Conservation (phyloP, 92 coral and sea anemone species). For the Galaxea fascicularis region DNA sequence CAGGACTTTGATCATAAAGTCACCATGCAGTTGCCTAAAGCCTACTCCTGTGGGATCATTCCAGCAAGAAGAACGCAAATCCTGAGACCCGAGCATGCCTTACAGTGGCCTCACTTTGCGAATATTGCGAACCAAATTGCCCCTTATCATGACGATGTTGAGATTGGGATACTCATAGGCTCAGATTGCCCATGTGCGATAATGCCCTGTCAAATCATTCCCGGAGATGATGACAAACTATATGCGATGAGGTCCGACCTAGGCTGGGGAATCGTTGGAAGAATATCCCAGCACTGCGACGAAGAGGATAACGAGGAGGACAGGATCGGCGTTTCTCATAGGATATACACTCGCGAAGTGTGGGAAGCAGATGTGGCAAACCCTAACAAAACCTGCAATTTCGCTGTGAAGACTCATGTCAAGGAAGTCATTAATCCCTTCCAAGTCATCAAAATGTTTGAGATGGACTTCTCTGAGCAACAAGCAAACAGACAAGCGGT, state of each 20-base stretch:
- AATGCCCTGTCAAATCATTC: conserved; percentile 64
- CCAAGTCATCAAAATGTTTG: conserved; percentile 41
- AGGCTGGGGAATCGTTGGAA: conserved; percentile 75
- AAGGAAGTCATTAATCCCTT: conserved; percentile 57
- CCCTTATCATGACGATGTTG: conserved; percentile 31
- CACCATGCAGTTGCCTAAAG: conserved; percentile 52
- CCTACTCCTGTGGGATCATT: conserved; percentile 34
- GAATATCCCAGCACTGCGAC: neutral
- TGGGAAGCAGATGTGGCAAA: neutral
- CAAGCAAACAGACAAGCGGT: neutral
- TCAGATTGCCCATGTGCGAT: conserved; percentile 61
- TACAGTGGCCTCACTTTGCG: conserved; percentile 63
- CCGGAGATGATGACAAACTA: conserved; percentile 57
- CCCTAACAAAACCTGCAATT: conserved; percentile 31
- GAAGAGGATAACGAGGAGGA: neutral
- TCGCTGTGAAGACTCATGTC: conserved; percentile 34
- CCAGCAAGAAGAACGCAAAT: conserved; percentile 60
- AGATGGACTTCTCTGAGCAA: conserved; percentile 50
- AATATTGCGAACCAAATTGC: conserved; percentile 42
- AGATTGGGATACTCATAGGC: conserved; percentile 68
- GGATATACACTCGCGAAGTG: conserved; percentile 34
- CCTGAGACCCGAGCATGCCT: conserved; percentile 45
- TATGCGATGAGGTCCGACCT: conserved; percentile 61
- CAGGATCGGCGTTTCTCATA: neutral
- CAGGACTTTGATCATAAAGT: conserved; percentile 21